Percentiles rank a stretch among this genome's conserved stretches.
Evolutionary conservation across 1,140 invertebrate species (phyloP).

Genomic region (Zaprionus inermis): DNA sequence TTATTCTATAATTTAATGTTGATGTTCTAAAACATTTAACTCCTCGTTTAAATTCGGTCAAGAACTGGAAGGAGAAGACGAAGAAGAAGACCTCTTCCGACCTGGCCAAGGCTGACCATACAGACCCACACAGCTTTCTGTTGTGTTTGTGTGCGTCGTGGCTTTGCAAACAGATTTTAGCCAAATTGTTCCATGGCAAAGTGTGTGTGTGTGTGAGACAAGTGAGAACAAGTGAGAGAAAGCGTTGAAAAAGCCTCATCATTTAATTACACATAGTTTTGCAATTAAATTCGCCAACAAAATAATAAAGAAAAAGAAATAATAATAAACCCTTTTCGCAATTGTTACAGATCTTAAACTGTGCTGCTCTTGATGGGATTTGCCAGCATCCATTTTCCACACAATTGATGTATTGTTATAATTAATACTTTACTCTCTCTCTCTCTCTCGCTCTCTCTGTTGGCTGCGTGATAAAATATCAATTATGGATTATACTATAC

Average conservation of each 20-base stretch:
- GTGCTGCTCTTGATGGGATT: background rate
- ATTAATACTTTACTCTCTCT: constrained; percentile 16
- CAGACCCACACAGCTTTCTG: background rate
- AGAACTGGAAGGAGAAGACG: background rate
- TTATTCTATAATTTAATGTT: constrained; percentile 8
- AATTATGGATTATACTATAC: constrained; percentile 11
- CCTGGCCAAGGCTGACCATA: constrained; percentile 20
- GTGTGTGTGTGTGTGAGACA: too few relatives aligned
- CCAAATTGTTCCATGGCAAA: constrained; percentile 41
- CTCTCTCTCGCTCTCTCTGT: background rate
- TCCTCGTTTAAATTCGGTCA: constrained; percentile 2
- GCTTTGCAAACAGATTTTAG: constrained; percentile 47
- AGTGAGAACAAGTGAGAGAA: background rate
- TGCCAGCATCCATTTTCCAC: background rate
- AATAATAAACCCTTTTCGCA: constrained; percentile 2
- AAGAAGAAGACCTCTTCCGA: background rate
- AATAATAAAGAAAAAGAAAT: constrained; percentile 18
- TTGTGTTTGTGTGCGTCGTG: background rate
- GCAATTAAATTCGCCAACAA: background rate
- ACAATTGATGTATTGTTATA: constrained; percentile 32
- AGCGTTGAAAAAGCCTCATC: constrained; percentile 7
- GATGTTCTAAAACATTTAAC: constrained; percentile 19
- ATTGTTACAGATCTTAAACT: constrained; percentile 7
- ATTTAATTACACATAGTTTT: constrained; percentile 18
- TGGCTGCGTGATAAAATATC: constrained; percentile 30